Base-by-base conservation (phyloP, 2,888 invertebrate species). In the Cryptocheilus praepositus region DNA sequence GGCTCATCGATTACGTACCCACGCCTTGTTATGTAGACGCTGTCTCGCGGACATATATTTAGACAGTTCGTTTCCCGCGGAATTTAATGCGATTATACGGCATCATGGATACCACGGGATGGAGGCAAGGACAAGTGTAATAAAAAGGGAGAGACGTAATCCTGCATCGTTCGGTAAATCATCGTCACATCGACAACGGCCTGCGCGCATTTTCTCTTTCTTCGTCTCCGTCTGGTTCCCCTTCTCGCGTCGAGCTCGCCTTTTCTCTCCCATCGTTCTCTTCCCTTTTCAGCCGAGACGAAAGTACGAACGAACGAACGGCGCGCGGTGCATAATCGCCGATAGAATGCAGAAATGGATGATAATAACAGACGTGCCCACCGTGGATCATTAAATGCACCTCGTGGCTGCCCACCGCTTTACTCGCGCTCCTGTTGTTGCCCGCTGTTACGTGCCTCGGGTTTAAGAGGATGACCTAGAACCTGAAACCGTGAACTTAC, bases 401-500 rank as follows among this genome's bases (percentile, higher is more conserved):
- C 70, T 67, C 64, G 53, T 57, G 59, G 44, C 36, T 63, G 60
- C 61, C 71, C 65, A 63, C 66, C 61, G 70, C 64, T 75, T 73
- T 58, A 64, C 78, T 72, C 60, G 57, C 25, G 65, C 64, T 55
- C 70, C 66, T 56, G 61, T 70, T 67, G 51, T 70, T 67, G 67
- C 36, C 67, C 67, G 68, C 70, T 64, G 76, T 78, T 72, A 71
- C 76, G 71, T 68, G 74, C 71, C 59, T 58, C 45, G 60, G 52
- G 53, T 63, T 51, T 54, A 15, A 67, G 54, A 65, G 70, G n/a
- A 61, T 69, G 79, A 78, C 79, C 78, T 74, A 78, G 78, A 78
- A 76, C 78, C 74, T 76, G 76, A 76, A 76, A 76, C 72, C 76
- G 74, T 76, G 73, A 75, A 73, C 77, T 65, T 65, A 51, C 59